These are phyloP conservation scores for Argya squamiceps DNA, from an alignment of 2,797 vertebrate species.

Conservation along the genomic window DNA sequence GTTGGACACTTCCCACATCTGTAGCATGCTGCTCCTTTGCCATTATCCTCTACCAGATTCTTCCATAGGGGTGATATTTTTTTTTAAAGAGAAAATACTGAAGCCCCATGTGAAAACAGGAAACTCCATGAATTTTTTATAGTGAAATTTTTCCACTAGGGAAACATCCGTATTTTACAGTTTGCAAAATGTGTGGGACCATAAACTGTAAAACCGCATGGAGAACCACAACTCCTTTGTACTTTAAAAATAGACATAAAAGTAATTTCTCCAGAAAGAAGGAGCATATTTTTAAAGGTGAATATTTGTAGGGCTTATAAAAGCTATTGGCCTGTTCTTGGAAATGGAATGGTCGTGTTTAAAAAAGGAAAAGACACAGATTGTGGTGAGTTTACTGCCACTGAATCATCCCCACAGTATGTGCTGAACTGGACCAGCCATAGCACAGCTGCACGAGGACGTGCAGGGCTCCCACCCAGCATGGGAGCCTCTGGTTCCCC, in stretches of 20 bases:
- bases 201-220: constrained; percentile 39
- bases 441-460: not conserved
- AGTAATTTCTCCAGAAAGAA: constrained; percentile 56
- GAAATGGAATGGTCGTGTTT: not conserved
- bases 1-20: not conserved
- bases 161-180: constrained; percentile 58
- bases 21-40: not conserved
- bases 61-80: constrained; percentile 15
- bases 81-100: constrained; percentile 28
- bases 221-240: constrained; percentile 60
- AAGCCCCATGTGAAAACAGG: constrained; percentile 54
- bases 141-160: constrained; percentile 57
- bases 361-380: constrained; percentile 37
- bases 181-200: constrained; percentile 59
- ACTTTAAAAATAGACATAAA: constrained; percentile 62
- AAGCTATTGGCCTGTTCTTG: constrained; percentile 21
- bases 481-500: not conserved
- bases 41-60: not conserved
- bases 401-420: constrained; percentile 19
- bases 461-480: not conserved
- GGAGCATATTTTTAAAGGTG: constrained; percentile 42
- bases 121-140: constrained; percentile 59
- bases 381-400: not conserved
- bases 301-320: constrained; percentile 32
- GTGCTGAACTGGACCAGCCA: not conserved